A percentile compares a stretch with the other conserved stretches of the same genome.
Evolutionary conservation across 2,888 invertebrate species (phyloP).

Genomic region (Sabatieria punctata): DNA sequence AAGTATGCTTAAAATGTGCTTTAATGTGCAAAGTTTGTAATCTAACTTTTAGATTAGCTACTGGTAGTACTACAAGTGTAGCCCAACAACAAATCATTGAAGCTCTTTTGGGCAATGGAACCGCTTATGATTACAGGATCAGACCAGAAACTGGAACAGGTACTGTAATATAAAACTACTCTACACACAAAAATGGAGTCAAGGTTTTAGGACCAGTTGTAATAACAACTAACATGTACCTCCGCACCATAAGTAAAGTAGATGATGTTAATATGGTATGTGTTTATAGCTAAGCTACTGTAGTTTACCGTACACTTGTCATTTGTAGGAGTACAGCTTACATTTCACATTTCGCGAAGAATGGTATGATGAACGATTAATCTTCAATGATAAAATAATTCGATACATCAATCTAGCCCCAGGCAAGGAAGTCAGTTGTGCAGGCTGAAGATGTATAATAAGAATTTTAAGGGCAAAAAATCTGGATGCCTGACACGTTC

Average conservation of each 20-base stretch:
- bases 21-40: too few species aligned
- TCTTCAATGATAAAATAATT: slow-evolving; percentile 16
- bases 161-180: background rate
- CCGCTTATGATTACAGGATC: too few species aligned
- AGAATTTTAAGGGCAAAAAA: slow-evolving; percentile 38
- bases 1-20: too few species aligned
- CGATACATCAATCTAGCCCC: slow-evolving; percentile 1
- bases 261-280: slow-evolving; percentile 98
- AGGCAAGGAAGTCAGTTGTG: slow-evolving; percentile 25
- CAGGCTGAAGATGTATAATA: too few species aligned
- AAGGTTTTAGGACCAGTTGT: slow-evolving; percentile 78
- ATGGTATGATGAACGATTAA: slow-evolving; percentile 68
- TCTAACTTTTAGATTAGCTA: too few species aligned
- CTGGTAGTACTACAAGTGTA: too few species aligned
- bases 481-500: slow-evolving; percentile 76
- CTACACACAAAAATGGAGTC: background rate
- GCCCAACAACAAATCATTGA: too few species aligned
- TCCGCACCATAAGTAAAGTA: slow-evolving; percentile 88
- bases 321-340: slow-evolving; percentile 67
- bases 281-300: background rate
- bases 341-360: slow-evolving; percentile 88
- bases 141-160: background rate
- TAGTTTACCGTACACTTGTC: slow-evolving; percentile 18
- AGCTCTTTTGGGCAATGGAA: too few species aligned
- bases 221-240: slow-evolving; percentile 96